Percentiles rank a stretch among this genome's conserved stretches.
These are phyloP conservation scores for Pangasius krempfi DNA, from an alignment of 2,797 vertebrate genomes.

Conservation along the genomic window DNA sequence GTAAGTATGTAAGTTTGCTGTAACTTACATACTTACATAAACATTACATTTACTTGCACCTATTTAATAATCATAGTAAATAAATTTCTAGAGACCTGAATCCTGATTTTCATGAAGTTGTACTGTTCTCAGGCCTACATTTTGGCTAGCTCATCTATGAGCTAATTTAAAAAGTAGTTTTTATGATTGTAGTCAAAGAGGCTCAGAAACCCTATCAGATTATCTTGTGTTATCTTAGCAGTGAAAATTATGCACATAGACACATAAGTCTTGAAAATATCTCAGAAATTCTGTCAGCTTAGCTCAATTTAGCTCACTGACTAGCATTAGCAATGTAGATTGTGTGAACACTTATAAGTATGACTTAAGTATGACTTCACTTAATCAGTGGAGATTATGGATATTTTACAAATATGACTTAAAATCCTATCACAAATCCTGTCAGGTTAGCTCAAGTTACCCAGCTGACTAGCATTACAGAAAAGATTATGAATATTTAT, in stretches of 20 bases:
- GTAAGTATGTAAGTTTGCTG: not conserved
- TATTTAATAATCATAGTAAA: not conserved
- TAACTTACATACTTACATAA: no score
- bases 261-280: not conserved
- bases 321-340: not conserved
- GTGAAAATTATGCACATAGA: not conserved
- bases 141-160: not conserved
- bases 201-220: not conserved
- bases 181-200: not conserved
- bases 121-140: not conserved
- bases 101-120: not conserved
- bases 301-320: not conserved
- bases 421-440: not conserved
- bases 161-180: not conserved
- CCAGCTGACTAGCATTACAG: not conserved
- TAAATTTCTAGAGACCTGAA: not conserved
- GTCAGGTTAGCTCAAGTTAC: not conserved
- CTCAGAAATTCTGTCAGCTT: not conserved
- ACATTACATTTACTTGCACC: not conserved
- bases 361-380: not conserved
- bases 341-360: not conserved
- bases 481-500: not conserved
- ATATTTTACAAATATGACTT: not conserved
- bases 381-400: not conserved
- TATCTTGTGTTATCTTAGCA: not conserved